Conservation (phyloP, 2,113 vertebrate species). For the Sapayoa aenigma region DNA sequence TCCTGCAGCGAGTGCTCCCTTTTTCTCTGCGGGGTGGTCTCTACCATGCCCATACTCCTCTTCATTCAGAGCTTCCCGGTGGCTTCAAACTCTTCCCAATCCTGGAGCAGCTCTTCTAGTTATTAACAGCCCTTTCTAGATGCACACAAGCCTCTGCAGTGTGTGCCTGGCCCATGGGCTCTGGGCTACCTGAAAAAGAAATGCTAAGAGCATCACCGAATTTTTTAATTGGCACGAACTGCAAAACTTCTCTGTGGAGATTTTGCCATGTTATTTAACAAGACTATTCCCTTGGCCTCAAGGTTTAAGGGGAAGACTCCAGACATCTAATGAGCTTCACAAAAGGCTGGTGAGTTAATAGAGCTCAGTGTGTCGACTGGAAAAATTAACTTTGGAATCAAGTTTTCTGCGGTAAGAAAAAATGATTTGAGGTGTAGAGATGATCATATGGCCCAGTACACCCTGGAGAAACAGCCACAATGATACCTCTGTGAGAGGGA, state of each 20-base stretch:
- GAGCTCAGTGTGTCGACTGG: background rate
- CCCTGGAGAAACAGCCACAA: background rate
- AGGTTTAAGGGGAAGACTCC: slow-evolving; percentile 8
- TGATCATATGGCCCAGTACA: background rate
- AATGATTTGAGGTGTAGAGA: background rate
- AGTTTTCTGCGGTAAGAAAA: background rate
- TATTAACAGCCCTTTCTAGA: slow-evolving; percentile 13
- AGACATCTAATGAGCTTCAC: slow-evolving; percentile 19
- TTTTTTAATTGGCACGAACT: slow-evolving; percentile 39
- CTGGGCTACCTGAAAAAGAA: background rate
- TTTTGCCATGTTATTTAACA: slow-evolving; percentile 2
- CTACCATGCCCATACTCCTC: slow-evolving; percentile 7
- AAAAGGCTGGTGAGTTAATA: background rate
- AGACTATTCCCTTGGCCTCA: slow-evolving; percentile 19
- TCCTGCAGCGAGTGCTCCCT: background rate
- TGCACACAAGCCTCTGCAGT: background rate
- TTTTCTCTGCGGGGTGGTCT: slow-evolving; percentile 2
- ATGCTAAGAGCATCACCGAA: background rate
- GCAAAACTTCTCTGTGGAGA: slow-evolving; percentile 6
- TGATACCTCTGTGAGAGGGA: background rate
- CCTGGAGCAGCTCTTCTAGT: slow-evolving; percentile 8
- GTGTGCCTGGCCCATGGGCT: background rate
- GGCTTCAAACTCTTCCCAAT: slow-evolving; percentile 25
- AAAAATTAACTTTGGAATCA: background rate
- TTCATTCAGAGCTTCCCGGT: slow-evolving; percentile 30